These are phyloP conservation scores for Orchesella cincta DNA, from an alignment of 1,140 invertebrate species.

Conservation along the genomic window DNA sequence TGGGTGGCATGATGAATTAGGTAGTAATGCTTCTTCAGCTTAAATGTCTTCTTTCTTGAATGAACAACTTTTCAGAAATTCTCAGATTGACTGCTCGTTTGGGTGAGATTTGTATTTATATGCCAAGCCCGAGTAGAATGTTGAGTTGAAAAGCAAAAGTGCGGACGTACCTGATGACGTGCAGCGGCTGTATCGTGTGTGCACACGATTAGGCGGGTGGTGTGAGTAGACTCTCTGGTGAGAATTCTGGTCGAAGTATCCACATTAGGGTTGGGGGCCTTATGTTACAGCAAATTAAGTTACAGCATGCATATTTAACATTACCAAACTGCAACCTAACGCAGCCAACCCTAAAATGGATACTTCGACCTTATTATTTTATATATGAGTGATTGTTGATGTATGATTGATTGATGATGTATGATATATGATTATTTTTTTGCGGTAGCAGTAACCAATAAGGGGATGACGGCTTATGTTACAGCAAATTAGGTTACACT, in stretches of 20 bases:
- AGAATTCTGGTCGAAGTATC: background rate
- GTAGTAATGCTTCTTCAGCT: background rate
- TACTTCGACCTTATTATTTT: too few species aligned
- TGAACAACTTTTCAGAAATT: background rate
- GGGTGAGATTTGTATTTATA: background rate
- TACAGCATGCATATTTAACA: background rate
- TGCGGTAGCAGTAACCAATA: too few species aligned
- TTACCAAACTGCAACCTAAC: background rate
- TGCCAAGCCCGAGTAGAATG: too few species aligned
- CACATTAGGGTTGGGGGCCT: background rate
- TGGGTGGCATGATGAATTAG: constrained; percentile 50
- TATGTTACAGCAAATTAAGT: background rate
- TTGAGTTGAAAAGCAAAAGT: background rate
- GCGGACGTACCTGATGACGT: background rate
- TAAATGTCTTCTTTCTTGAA: background rate
- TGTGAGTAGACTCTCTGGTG: background rate
- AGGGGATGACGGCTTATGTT: too few species aligned
- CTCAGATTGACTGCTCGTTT: constrained; percentile 58
- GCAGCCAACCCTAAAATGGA: too few species aligned
- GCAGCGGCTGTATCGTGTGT: too few species aligned
- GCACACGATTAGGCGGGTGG: too few species aligned
- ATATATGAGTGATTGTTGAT: too few species aligned
- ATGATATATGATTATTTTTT: too few species aligned
- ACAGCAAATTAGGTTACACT: too few species aligned
- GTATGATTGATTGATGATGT: too few species aligned